Base-by-base conservation (phyloP, 2,888 invertebrate species). In the Oxycera nigricornis region DNA sequence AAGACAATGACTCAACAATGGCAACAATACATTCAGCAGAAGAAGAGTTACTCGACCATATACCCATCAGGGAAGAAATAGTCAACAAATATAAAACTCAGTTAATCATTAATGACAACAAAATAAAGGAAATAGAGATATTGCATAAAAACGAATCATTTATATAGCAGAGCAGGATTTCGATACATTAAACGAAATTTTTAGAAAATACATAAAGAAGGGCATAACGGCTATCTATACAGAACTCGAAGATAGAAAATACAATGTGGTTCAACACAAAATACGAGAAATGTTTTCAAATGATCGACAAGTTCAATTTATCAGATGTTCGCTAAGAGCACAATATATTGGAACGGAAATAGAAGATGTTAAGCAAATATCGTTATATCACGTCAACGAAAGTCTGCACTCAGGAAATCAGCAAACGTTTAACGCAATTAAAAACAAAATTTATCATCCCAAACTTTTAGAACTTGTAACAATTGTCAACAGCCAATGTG, bases 71-170 rank as follows among this genome's bases (percentile, higher is more conserved):
- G 46, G 67, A 73, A 14, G 61, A 41, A n/a, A 22, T 61, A 1
- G 68, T 75, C 2, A 75, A 75, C 59, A 39, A 52, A 35, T 74
- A 28, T 46, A 67, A 59, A 26, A 67, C 30, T 1, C 67, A 74
- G 28, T 11, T 67, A 11, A 41, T 73, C 14, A 22, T 67, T 59
- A 46, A 31, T 1, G 41, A 73, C 24, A 41, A 46, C 35, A 68
- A 75, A 35, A 17, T 14, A 6, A 39, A 68, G n/a, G 75, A 73
- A 30, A 20, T 28, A 30, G 59, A 73, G 31, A 61, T 24, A 41
- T 57, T 59, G 28, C 26, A 50, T 17, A 68, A 22, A 28, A n/a
- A n/a, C n/a, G n/a, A n/a, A n/a, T n/a, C n/a, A n/a, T n/a, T 14
- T 52, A 67, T 11, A 26, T 41, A 11, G 17, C 39, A 14, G 22